Evolutionary conservation across 2,797 vertebrate genomes (phyloP).

Genomic region (Columba guinea): DNA sequence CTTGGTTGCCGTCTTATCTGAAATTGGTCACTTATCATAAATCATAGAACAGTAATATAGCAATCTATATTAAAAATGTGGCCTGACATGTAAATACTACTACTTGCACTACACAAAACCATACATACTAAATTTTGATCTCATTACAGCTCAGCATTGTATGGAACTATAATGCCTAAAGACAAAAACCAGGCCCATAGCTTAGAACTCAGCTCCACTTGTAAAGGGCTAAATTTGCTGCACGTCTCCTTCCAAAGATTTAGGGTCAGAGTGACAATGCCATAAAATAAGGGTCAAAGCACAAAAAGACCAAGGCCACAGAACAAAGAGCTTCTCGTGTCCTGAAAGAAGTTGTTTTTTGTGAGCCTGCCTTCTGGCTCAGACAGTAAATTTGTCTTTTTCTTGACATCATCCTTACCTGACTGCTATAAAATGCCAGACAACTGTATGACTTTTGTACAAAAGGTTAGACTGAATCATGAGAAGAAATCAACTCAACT

Average conservation of each 20-base stretch:
- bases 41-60: background rate
- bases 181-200: background rate
- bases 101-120: background rate
- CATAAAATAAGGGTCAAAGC: conserved; percentile 62
- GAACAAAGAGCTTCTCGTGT: conserved; percentile 64
- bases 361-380: conserved; percentile 34
- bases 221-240: conserved; percentile 50
- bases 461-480: conserved; percentile 16
- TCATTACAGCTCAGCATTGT: background rate
- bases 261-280: conserved; percentile 62
- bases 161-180: background rate
- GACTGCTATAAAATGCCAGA: conserved; percentile 7
- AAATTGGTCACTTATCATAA: conserved; percentile 1
- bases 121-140: background rate
- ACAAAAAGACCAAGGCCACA: conserved; percentile 60
- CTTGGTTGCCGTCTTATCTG: background rate
- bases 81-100: background rate
- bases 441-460: background rate
- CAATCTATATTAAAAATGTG: background rate
- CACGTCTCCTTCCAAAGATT: conserved; percentile 50
- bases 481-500: background rate
- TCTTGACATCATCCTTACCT: conserved; percentile 37
- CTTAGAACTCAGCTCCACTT: background rate
- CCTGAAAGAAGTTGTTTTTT: conserved; percentile 51
- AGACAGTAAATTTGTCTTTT: conserved; percentile 48